Evolutionary conservation across 2,113 vertebrate genomes (phyloP).

Genomic region (Hippolais icterina): DNA sequence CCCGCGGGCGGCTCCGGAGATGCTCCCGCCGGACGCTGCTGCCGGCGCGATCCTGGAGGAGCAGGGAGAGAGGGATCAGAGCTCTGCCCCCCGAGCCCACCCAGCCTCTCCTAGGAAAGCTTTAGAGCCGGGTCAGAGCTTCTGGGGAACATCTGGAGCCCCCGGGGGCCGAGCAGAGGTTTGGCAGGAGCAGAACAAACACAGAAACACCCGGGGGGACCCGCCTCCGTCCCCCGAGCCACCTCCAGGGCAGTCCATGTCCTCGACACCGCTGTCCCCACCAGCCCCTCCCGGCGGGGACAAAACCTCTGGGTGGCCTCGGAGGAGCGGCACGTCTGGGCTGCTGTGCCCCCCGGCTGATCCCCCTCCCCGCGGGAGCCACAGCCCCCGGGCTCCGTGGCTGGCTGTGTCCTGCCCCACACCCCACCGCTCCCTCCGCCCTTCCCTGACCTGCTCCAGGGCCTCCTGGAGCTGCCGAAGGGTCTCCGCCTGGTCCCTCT

Average conservation of each 20-base stretch:
- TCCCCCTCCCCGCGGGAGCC: not conserved
- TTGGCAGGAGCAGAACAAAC: not conserved
- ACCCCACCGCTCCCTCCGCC: not conserved
- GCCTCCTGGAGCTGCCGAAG: conserved; percentile 49
- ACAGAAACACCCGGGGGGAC: no score
- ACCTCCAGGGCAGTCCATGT: not conserved
- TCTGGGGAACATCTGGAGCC: not conserved
- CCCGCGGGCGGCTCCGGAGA: not conserved
- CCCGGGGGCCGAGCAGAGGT: not conserved
- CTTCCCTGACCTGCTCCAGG: conserved; percentile 63
- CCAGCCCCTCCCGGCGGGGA: not conserved
- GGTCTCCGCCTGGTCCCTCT: conserved; percentile 61
- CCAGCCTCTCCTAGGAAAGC: accelerated
- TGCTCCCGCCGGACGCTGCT: conserved; percentile 11
- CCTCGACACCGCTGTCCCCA: not conserved
- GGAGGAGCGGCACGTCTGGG: not conserved
- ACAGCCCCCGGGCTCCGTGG: no score
- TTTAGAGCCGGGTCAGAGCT: not conserved
- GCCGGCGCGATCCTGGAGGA: conserved; percentile 54
- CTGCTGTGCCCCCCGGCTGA: not conserved
- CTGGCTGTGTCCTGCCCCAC: not conserved
- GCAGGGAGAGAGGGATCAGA: not conserved
- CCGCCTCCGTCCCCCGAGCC: not conserved
- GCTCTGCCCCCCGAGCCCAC: not conserved
- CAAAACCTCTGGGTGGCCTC: not conserved